Conservation (phyloP, 2,888 invertebrate genomes). For the Dasypolia templi region DNA sequence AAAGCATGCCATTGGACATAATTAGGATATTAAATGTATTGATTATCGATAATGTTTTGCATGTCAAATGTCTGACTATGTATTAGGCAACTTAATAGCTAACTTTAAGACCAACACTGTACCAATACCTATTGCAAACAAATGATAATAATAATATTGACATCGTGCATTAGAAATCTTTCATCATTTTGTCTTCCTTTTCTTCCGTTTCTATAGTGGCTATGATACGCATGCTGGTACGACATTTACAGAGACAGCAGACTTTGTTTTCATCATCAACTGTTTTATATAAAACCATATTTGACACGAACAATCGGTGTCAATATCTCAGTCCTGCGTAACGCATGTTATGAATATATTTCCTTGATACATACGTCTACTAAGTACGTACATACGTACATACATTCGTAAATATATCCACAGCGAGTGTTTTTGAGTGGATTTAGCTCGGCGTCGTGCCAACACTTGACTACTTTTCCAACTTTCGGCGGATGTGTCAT, state of each 20-base stretch:
- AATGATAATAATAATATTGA: too few species aligned
- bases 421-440: conserved; percentile 33
- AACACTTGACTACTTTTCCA: not conserved
- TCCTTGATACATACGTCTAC: not conserved
- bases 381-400: not conserved
- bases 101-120: too few species aligned
- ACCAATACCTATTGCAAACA: too few species aligned
- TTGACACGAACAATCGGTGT: not conserved
- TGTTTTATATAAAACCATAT: not conserved
- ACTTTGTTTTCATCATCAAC: not conserved
- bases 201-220: too few species aligned
- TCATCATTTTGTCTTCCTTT: too few species aligned
- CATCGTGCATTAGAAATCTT: too few species aligned
- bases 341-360: conserved; percentile 6
- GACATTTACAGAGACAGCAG: not conserved
- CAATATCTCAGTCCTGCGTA: not conserved
- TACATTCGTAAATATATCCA: conserved; percentile 24
- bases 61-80: too few species aligned
- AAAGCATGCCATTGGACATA: too few species aligned
- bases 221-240: too few species aligned
- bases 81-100: too few species aligned
- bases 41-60: too few species aligned
- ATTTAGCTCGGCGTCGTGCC: conserved; percentile 44
- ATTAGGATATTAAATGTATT: too few species aligned
- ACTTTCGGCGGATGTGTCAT: conserved; percentile 8